These are phyloP conservation scores for Erinaceus europaeus DNA, from an alignment of 2,113 vertebrate genomes.

Conservation along the genomic window DNA sequence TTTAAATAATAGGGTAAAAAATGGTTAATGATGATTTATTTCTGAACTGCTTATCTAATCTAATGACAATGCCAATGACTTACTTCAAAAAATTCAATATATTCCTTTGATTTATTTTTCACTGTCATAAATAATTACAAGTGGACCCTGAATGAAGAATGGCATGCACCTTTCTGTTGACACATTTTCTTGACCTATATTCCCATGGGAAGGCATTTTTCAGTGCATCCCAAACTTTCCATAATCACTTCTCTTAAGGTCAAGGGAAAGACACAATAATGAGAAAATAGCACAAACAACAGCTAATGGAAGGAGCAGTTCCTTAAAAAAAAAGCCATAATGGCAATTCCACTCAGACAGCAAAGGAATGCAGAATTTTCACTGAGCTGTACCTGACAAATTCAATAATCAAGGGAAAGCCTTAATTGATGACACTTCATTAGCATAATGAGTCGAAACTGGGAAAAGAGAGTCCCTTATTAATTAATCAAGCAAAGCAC, in stretches of 20 bases:
- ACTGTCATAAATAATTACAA: conserved; percentile 75
- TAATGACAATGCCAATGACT: conserved; percentile 32
- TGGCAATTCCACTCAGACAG: conserved; percentile 77
- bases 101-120: conserved; percentile 73
- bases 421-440: conserved; percentile 90
- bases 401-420: conserved; percentile 87
- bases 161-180: conserved; percentile 66
- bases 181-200: conserved; percentile 65
- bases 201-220: conserved; percentile 50
- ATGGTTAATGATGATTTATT: background rate
- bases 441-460: conserved; percentile 87
- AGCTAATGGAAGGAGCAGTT: conserved; percentile 73
- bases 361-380: conserved; percentile 81
- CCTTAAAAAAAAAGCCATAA: conserved; percentile 74
- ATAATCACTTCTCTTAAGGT: conserved; percentile 77
- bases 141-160: conserved; percentile 62
- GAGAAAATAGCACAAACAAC: conserved; percentile 78
- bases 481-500: conserved; percentile 89
- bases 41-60: conserved; percentile 29
- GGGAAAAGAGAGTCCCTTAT: conserved; percentile 86
- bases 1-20: background rate
- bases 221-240: conserved; percentile 54
- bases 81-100: conserved; percentile 66
- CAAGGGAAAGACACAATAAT: conserved; percentile 71
- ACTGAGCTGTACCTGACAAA: conserved; percentile 81